Percentiles rank a stretch among this genome's conserved stretches.
These are phyloP conservation scores for Tursiops truncatus DNA, from an alignment of 2,113 vertebrate species.

Conservation along the genomic window DNA sequence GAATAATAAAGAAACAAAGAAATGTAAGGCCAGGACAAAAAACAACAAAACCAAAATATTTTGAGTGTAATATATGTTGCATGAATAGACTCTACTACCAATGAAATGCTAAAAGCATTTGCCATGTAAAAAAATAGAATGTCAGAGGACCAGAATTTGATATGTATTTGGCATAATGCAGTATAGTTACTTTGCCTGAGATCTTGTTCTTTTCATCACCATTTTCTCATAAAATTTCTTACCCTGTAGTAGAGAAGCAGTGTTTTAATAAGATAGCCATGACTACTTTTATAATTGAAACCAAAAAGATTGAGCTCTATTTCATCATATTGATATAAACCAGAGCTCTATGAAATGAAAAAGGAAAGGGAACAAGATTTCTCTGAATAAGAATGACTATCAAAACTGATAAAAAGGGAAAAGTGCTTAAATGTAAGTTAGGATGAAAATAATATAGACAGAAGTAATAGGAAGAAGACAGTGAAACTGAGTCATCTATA, in stretches of 20 bases:
- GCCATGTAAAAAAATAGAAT: neutral
- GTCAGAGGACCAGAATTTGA: neutral
- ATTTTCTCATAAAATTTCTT: slow-evolving; percentile 49
- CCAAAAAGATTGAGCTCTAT: neutral
- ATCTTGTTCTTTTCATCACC: slow-evolving; percentile 7
- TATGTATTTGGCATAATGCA: neutral
- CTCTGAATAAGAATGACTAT: slow-evolving; percentile 8
- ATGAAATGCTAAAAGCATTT: neutral
- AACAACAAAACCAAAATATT: neutral
- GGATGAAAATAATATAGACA: neutral
- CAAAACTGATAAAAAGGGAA: slow-evolving; percentile 11
- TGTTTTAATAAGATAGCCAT: neutral
- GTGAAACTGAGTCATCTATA: neutral
- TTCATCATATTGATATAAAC: slow-evolving; percentile 23
- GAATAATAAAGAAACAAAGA: neutral
- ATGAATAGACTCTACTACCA: neutral
- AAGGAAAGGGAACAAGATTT: neutral
- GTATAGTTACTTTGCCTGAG: neutral
- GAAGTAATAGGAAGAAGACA: neutral
- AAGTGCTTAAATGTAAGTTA: neutral
- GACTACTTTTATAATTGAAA: slow-evolving; percentile 23
- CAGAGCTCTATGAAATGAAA: neutral
- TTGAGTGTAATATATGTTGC: neutral
- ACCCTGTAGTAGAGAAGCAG: neutral
- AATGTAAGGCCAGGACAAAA: neutral